Evolutionary conservation across 2,113 vertebrate species (phyloP).

Genomic region (Trogon surrucura): DNA sequence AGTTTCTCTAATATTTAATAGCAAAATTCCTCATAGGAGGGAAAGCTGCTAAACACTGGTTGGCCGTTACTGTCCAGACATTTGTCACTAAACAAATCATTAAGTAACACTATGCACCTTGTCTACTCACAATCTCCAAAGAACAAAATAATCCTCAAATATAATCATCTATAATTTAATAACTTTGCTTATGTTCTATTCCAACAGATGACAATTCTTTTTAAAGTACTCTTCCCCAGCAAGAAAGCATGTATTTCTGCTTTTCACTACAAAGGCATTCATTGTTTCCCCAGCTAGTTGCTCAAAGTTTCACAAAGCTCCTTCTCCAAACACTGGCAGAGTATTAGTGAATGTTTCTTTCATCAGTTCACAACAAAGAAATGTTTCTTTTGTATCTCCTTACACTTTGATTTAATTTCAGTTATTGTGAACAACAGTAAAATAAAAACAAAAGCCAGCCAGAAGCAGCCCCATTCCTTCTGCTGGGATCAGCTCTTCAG

Average conservation of each 20-base stretch:
- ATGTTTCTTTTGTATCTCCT: constrained; percentile 30
- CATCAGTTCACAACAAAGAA: constrained; percentile 21
- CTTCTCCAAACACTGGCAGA: constrained; percentile 27
- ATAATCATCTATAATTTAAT: background rate
- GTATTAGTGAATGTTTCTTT: constrained; percentile 36
- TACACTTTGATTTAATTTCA: constrained; percentile 32
- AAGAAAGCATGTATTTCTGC: background rate
- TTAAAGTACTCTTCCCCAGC: background rate
- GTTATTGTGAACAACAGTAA: background rate
- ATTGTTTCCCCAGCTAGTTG: constrained; percentile 33
- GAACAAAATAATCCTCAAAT: background rate
- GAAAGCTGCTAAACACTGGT: background rate
- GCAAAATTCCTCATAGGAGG: background rate
- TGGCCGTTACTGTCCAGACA: background rate
- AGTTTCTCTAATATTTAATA: background rate
- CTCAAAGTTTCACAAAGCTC: constrained; percentile 6
- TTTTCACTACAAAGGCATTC: constrained; percentile 32
- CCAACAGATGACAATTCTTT: background rate
- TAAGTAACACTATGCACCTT: background rate
- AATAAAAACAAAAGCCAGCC: constrained; percentile 26
- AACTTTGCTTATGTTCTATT: background rate
- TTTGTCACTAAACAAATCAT: background rate
- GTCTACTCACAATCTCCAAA: background rate
- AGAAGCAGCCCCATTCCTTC: background rate
- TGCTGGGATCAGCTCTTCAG: background rate